Evolutionary conservation across 2,797 vertebrate genomes (phyloP).

Genomic region (Esox masquinongy): DNA sequence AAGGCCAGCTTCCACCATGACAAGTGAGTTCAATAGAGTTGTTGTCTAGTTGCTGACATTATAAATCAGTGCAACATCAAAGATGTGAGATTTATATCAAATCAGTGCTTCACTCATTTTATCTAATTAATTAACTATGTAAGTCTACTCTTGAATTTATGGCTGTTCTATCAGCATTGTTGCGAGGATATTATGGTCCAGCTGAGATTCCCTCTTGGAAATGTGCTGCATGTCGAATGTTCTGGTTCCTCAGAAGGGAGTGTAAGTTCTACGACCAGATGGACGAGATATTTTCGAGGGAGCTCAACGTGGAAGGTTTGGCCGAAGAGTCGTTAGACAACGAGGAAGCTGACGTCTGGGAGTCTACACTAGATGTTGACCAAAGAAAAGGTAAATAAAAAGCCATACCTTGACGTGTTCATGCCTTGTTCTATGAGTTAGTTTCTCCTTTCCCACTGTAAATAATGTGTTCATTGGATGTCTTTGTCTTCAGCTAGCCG

Average conservation of each 20-base stretch:
- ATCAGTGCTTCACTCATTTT: not conserved
- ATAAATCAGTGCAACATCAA: not conserved
- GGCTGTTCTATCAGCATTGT: not conserved
- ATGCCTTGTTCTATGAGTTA: not conserved
- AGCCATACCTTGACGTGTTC: not conserved
- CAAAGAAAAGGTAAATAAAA: conserved; percentile 57
- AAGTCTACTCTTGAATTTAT: not conserved
- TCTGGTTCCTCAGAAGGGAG: conserved; percentile 53
- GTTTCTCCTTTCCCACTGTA: not conserved
- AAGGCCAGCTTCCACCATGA: conserved; percentile 73
- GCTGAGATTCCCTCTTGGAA: not conserved
- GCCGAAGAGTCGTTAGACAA: conserved; percentile 25
- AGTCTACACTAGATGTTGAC: conserved; percentile 31
- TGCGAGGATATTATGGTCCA: not conserved
- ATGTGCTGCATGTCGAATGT: not conserved
- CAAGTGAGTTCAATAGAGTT: conserved; percentile 55
- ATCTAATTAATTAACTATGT: not conserved
- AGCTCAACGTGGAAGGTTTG: conserved; percentile 45
- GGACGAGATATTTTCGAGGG: conserved; percentile 69
- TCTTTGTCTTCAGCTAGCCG: conserved; percentile 38
- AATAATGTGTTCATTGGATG: not conserved
- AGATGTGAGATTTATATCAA: not conserved
- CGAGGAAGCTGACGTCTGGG: conserved; percentile 51
- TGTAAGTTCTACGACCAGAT: conserved; percentile 73
- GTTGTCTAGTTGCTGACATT: not conserved